Evolutionary conservation across 2,888 invertebrate species (phyloP), one percentile per base, ranked within the genome.

Genomic region (Seladonia tumulorum): DNA sequence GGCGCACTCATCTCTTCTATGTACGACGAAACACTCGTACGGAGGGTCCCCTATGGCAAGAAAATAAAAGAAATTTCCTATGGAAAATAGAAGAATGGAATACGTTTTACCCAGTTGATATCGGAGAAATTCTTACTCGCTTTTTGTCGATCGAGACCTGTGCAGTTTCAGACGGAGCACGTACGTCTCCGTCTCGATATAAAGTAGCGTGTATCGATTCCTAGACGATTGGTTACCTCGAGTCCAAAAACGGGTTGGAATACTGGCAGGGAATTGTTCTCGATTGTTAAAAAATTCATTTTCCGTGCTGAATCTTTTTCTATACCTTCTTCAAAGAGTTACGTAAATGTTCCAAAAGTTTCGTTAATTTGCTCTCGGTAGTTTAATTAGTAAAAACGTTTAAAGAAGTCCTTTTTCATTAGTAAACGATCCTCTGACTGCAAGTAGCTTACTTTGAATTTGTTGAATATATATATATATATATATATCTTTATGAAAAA

Each of bases 51-150:
- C 42, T n/a, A 18, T 2, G 45, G 25, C 18, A 42, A 78, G 42
- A 57, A 71, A 78, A 53, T 70, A 68, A 53, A 39, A 68, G 68
- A 39, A 77, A 77, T 49, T 68, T 39, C 49, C 68, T 60, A 68
- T 68, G 49, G 77, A 77, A 77, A 77, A 68, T 77, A 70, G 47
- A 68, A 39, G 77, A 63, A 77, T n/a, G 47, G 68, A 16, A 68
- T 53, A 68, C 53, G 47, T 77, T 77, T 68, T 47, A 70, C 39
- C 45, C 68, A n/a, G 77, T 68, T 49, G 68, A 53, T 77, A 77
- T 77, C 68, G 68, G 47, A 25, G 49, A 49, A 77, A 77, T 77
- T 77, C 77, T 77, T 77, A 68, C 66, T 76, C 45, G 39, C 57
- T 70, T 77, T 70, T 68, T 68, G 39, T 68, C 47, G 77, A 77